A percentile compares a stretch with the other conserved stretches of the same genome.
Conservation (phyloP, 2,888 invertebrate genomes). For the Deroplatys truncata region DNA sequence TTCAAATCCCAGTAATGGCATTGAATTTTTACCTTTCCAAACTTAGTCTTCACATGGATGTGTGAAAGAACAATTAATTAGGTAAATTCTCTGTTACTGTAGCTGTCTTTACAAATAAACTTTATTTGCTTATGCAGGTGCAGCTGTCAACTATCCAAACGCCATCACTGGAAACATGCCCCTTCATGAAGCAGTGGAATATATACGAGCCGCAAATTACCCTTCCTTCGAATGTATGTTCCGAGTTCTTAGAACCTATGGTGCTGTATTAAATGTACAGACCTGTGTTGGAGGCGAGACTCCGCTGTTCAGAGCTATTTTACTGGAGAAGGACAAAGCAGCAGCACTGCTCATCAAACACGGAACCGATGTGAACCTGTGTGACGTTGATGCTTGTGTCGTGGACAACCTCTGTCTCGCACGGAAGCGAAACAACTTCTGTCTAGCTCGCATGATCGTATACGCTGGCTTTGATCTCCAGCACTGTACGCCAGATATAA, state of each 20-base stretch:
- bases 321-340: conserved; percentile 50
- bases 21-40: no score
- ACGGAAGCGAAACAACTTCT: conserved; percentile 33
- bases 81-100: not conserved
- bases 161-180: conserved; percentile 54
- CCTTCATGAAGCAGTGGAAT: conserved; percentile 60
- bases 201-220: conserved; percentile 45
- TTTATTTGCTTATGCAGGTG: conserved; percentile 44
- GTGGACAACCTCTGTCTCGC: conserved; percentile 43
- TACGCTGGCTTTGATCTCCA: conserved; percentile 43
- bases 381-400: conserved; percentile 48
- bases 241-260: conserved; percentile 46
- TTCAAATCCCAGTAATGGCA: no score
- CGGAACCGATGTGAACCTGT: conserved; percentile 60
- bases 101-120: not conserved
- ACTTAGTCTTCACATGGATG: no score
- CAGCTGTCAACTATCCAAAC: conserved; percentile 52
- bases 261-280: conserved; percentile 47
- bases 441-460: conserved; percentile 41
- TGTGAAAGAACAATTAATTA: no score
- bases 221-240: conserved; percentile 52
- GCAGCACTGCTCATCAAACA: conserved; percentile 56
- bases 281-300: conserved; percentile 46
- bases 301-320: conserved; percentile 51
- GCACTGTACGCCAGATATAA: conserved; percentile 21